These are phyloP conservation scores for Enteromius thamalakanensis DNA, from an alignment of 2,797 vertebrate species.

Conservation along the genomic window DNA sequence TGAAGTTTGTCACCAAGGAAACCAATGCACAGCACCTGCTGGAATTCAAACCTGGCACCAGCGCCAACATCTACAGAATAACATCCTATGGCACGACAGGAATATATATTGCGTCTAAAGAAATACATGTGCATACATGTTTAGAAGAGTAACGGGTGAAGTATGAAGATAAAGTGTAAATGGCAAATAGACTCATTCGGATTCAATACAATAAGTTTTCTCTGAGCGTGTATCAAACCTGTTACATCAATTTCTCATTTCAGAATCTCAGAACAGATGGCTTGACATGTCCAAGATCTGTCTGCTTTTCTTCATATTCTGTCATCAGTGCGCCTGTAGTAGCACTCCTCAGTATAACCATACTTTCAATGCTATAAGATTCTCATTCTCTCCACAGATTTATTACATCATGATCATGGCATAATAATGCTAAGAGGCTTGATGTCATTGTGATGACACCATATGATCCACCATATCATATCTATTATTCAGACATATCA, in stretches of 20 bases:
- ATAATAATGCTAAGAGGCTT: background rate
- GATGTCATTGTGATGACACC: conserved; percentile 8
- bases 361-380: conserved; percentile 1
- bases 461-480: background rate
- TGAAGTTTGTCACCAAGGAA: conserved; percentile 48
- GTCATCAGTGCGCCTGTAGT: background rate
- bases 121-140: background rate
- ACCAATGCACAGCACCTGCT: conserved; percentile 28
- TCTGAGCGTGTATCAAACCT: conserved; percentile 48
- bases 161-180: conserved; percentile 19
- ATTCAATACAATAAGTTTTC: conserved; percentile 24
- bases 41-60: conserved; percentile 30
- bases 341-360: conserved; percentile 1
- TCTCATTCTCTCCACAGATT: background rate
- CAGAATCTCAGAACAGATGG: conserved; percentile 52
- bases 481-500: background rate
- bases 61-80: conserved; percentile 15
- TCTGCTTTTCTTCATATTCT: background rate
- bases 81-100: background rate
- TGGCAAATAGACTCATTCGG: background rate
- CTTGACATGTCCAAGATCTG: conserved; percentile 59
- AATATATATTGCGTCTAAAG: conserved; percentile 9
- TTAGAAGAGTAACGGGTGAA: background rate
- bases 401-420: background rate
- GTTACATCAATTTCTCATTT: conserved; percentile 57